Percentiles rank a stretch among this genome's conserved stretches.
phyloP scores from a whole-genome alignment of 1,140 invertebrate species.

The Onthophagus taurus region DNA sequence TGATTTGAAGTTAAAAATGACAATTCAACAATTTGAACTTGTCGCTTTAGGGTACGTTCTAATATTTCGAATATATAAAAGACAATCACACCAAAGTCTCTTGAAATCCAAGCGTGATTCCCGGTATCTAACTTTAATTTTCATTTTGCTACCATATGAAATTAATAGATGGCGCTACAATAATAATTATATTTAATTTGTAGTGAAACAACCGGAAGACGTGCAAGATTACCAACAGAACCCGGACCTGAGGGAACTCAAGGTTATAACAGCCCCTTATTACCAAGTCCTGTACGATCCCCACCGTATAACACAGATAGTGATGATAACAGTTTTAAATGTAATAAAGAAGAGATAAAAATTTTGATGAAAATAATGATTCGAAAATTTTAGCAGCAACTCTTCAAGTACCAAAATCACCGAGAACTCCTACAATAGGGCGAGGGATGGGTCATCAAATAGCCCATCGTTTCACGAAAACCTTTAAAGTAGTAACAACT shows the following conservation, averaged over 20 bases:
- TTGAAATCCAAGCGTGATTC: too few relatives aligned
- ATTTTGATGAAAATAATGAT: conserved; percentile 1
- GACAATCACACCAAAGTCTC: too few relatives aligned
- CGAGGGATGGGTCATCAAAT: conserved; percentile 84
- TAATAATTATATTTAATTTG: neutral
- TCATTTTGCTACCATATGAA: too few relatives aligned
- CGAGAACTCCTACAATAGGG: conserved; percentile 60
- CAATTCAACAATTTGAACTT: too few relatives aligned
- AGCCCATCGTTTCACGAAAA: conserved; percentile 81
- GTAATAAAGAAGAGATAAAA: conserved; percentile 25
- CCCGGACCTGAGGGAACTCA: conserved; percentile 49
- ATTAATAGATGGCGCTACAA: too few relatives aligned
- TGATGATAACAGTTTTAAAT: conserved; percentile 49
- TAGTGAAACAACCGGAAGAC: conserved; percentile 29
- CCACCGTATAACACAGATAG: conserved; percentile 49
- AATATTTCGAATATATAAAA: too few relatives aligned
- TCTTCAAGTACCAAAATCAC: conserved; percentile 34
- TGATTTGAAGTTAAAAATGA: too few relatives aligned
- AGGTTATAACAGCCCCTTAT: conserved; percentile 42
- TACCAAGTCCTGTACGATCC: conserved; percentile 56
- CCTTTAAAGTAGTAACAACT: conserved; percentile 78
- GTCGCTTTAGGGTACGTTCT: too few relatives aligned
- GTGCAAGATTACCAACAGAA: conserved; percentile 61
- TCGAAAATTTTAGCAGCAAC: conserved; percentile 21
- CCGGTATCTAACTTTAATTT: too few relatives aligned